Base-by-base conservation (phyloP, 2,797 vertebrate genomes). In the Halcyon smyrnensis region DNA sequence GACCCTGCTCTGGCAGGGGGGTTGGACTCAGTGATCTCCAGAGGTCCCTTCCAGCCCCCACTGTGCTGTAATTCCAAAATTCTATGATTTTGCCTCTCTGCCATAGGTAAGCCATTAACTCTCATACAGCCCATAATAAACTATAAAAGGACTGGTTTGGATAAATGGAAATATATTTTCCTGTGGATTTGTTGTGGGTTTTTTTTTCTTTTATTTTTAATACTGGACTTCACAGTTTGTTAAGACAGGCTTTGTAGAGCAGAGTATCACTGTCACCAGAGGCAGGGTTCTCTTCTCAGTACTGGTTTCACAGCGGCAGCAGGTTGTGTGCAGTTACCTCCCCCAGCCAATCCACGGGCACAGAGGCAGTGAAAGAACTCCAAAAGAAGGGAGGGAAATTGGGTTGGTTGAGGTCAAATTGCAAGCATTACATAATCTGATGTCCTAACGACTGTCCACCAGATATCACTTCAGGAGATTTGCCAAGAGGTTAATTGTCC, bases 281-380 rank as follows among this genome's bases (percentile, higher is more conserved):
- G 74, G 51, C 11, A 74, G 51, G 77, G 36, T 59, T 92, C 34
- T 65, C 32, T 77, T 74, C 80, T 77, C 45, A 36, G 34, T 57
- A 41, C 78, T 50, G 63, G 65, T 46, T 80, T 93, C 87, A 81
- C 75, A 81, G 41, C 80, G 65, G 80, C 90, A 93, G 51, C n/a
- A 57, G n/a, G 84, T 79, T 86, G 65, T 59, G n/a, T 75, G 41
- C 69, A 93, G 62, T 46, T 93, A 67, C 91, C 89, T 88, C 88
- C 83, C 81, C 69, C 63, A 89, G 93, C 96, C 94, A n/a, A 86
- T 91, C 95, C 91, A 91, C 90, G 93, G 90, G 90, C 83, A 90
- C 86, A 91, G 78, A 95, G 46, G 85, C 90, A 91, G 80, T 51
- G 39, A 84, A 95, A 93, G 87, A 95, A 95, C 93, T 96, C 80